Evolutionary conservation across 2,888 invertebrate genomes (phyloP), one percentile per base, ranked within the genome.

Genomic region (Spisula solida): DNA sequence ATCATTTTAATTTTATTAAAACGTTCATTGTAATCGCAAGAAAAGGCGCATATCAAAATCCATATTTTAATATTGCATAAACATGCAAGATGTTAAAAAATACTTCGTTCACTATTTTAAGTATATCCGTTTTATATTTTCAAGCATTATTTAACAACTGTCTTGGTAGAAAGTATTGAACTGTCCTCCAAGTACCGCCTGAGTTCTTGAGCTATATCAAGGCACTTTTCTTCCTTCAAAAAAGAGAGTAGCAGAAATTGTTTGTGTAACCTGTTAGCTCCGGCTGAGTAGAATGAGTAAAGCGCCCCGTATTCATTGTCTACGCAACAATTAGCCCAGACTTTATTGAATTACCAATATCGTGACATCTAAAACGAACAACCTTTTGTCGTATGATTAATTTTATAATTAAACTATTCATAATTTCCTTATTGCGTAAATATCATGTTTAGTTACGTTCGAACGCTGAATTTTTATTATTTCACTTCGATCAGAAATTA

Each of bases 251-350:
- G 56, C 79, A 25, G 85, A 85, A 78, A 31, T 34, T 85, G 56
- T 85, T 85, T 85, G 85, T 41, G 14, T 85, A 85, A 85, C 79
- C 85, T 79, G 78, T 85, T 78, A 48, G 25, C 48, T 79, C 48
- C 79, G 10, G 34, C 85, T 18, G 31, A 79, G 56, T 10, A 34
- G 78, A 85, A 34, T 56, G 85, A 55, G 79, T 79, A 78, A 85
- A n/a, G 41, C 83, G 85, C 79, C 85, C 85, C 85, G 85, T 85
- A 85, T 85, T 55, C 79, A 56, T 85, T 85, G 85, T 51, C 79
- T 55, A 18, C 78, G 29, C 34, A 85, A 85, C 85, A 79, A 79
- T 85, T 85, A 85, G 56, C 85, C 25, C 34, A 78, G 85, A 16
- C 79, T 75, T 79, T 79, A 85, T 85, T 85, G 85, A 85, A 85